Evolutionary conservation across 2,888 invertebrate species (phyloP).

Genomic region (Ferrisia virgata): DNA sequence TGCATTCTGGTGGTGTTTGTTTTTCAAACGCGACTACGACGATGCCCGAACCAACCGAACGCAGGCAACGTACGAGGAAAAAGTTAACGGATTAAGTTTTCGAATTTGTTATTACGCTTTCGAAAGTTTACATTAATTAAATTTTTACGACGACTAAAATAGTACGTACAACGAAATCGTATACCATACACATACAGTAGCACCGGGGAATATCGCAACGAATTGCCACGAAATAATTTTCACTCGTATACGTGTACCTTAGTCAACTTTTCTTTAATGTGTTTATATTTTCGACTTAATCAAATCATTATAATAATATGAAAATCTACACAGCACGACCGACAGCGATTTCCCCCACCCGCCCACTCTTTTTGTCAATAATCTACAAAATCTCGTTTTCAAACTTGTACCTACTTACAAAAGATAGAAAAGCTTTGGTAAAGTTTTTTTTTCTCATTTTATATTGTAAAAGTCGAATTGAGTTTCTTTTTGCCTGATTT

Average conservation of each 20-base stretch:
- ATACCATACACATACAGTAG: too few relatives aligned
- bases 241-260: neutral
- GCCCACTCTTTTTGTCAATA: too few relatives aligned
- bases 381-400: too few relatives aligned
- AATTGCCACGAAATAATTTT: neutral
- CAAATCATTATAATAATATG: neutral
- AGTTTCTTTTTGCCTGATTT: too few relatives aligned
- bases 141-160: slow-evolving; percentile 2
- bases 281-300: neutral
- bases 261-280: neutral
- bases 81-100: neutral
- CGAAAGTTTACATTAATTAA: neutral
- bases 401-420: too few relatives aligned
- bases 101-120: neutral
- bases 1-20: neutral
- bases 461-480: too few relatives aligned
- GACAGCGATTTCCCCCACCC: neutral
- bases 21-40: neutral
- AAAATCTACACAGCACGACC: neutral
- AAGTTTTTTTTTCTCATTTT: too few relatives aligned
- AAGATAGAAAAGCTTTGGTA: too few relatives aligned
- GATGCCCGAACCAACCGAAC: neutral
- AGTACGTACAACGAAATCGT: too few relatives aligned
- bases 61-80: neutral
- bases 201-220: neutral